Conservation (phyloP, 2,113 vertebrate genomes). For the Diphyllodes magnificus region DNA sequence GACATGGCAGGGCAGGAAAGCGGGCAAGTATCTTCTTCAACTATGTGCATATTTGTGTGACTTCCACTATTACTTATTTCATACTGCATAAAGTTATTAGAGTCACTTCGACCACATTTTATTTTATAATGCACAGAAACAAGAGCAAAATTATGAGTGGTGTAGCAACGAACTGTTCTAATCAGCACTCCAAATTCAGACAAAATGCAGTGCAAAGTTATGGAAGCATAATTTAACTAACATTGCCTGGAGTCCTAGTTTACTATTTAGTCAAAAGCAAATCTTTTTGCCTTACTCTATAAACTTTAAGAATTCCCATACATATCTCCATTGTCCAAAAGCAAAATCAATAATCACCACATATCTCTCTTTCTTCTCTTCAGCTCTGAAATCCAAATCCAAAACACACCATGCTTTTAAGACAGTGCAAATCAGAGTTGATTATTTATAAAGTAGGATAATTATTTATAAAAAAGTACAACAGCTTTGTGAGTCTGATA, state of each 20-base stretch:
- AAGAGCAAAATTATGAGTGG: not conserved
- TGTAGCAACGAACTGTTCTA: not conserved
- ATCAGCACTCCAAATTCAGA: not conserved
- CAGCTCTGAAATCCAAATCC: not conserved
- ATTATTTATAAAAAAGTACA: not conserved
- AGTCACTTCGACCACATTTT: not conserved
- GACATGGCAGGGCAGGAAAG: not conserved
- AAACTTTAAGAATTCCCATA: not conserved
- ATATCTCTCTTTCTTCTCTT: not conserved
- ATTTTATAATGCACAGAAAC: not conserved
- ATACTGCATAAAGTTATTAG: not conserved
- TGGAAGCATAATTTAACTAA: not conserved
- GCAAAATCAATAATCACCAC: not conserved
- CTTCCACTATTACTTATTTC: not conserved
- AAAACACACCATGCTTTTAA: not conserved
- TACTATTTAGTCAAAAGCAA: not conserved
- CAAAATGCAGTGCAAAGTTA: not conserved
- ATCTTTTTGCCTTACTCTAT: not conserved
- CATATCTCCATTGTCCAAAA: not conserved
- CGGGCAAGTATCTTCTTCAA: not conserved
- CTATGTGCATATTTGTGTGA: not conserved
- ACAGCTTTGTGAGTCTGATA: not conserved
- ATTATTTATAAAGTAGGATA: not conserved
- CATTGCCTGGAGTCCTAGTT: not conserved
- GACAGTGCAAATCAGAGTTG: not conserved